Evolutionary conservation across 2,888 invertebrate species (phyloP).

Genomic region (Panorpa germanica): DNA sequence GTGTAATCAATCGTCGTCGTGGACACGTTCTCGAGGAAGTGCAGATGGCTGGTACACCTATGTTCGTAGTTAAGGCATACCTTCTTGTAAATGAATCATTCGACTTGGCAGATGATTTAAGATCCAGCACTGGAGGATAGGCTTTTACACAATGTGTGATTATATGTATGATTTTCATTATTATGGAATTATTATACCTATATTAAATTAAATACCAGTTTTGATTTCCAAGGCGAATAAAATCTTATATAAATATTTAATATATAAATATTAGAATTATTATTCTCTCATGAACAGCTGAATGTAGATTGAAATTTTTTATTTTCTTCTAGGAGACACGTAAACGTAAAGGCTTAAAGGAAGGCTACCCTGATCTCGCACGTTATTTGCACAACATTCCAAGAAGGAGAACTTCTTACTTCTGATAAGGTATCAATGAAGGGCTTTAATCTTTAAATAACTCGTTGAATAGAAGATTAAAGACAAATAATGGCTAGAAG

Average conservation of each 20-base stretch:
- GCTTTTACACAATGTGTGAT: conserved; percentile 99
- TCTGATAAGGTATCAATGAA: no score
- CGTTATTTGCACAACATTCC: conserved; percentile 99
- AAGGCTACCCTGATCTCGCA: conserved; percentile 85
- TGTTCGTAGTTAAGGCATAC: conserved; percentile 97
- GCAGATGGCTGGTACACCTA: conserved; percentile 89
- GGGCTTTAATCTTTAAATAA: no score
- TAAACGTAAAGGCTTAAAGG: conserved; percentile 98
- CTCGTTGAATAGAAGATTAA: no score
- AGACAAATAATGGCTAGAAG: no score
- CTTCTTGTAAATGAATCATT: conserved; percentile 99
- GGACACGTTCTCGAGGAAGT: conserved; percentile 96
- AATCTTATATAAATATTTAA: no score
- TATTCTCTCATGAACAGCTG: no score
- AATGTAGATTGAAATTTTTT: conserved; percentile 9
- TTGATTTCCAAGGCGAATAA: no score
- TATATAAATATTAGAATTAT: no score
- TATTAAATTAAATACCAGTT: no score
- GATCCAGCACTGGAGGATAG: conserved; percentile 93
- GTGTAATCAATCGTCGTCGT: conserved; percentile 90
- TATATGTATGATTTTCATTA: no score
- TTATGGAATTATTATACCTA: no score
- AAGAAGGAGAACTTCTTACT: no score
- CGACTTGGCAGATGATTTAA: conserved; percentile 95
- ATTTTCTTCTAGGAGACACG: conserved; percentile 59